Percentiles rank a stretch among this genome's conserved stretches.
phyloP scores from a whole-genome alignment of 23 tunicate genomes.

The Clavelina lepadiformis region DNA sequence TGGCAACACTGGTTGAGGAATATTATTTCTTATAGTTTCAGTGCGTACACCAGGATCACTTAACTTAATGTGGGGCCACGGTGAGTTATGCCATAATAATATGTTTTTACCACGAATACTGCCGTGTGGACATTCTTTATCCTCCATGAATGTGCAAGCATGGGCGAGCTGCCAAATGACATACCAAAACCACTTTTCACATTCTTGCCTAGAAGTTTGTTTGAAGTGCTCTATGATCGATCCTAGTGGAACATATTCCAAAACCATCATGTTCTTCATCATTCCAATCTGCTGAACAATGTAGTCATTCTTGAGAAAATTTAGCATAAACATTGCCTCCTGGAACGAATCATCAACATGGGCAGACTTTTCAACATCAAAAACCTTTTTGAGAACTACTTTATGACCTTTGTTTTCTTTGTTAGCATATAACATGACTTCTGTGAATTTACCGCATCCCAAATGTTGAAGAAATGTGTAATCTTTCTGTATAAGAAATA shows the following conservation, averaged over 20 bases:
- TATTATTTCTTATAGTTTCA: not conserved
- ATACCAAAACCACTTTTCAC: slow-evolving; percentile 32
- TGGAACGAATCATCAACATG: slow-evolving; percentile 63
- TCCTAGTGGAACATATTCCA: slow-evolving; percentile 53
- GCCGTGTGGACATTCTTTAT: slow-evolving; percentile 58
- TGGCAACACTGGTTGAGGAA: slow-evolving; percentile 45
- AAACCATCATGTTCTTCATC: slow-evolving; percentile 45
- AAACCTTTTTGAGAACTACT: slow-evolving; percentile 38
- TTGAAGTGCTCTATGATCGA: slow-evolving; percentile 46
- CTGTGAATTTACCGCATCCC: slow-evolving; percentile 71
- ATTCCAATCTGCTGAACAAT: slow-evolving; percentile 61
- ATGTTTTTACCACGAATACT: slow-evolving; percentile 77
- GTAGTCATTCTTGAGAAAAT: slow-evolving; percentile 40
- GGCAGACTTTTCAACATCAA: slow-evolving; percentile 21
- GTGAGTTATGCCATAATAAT: slow-evolving; percentile 38
- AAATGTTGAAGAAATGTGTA: slow-evolving; percentile 40
- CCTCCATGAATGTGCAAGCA: slow-evolving; percentile 84
- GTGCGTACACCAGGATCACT: slow-evolving; percentile 76
- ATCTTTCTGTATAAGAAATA: slow-evolving; percentile 11
- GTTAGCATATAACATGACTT: slow-evolving; percentile 30
- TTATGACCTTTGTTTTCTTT: not conserved
- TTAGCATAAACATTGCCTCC: slow-evolving; percentile 35
- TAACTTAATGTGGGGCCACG: slow-evolving; percentile 68
- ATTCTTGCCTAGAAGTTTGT: not conserved
- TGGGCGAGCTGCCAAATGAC: slow-evolving; percentile 75